phyloP scores from a whole-genome alignment of 2,797 vertebrate genomes.

The Loris lydekkerianus region DNA sequence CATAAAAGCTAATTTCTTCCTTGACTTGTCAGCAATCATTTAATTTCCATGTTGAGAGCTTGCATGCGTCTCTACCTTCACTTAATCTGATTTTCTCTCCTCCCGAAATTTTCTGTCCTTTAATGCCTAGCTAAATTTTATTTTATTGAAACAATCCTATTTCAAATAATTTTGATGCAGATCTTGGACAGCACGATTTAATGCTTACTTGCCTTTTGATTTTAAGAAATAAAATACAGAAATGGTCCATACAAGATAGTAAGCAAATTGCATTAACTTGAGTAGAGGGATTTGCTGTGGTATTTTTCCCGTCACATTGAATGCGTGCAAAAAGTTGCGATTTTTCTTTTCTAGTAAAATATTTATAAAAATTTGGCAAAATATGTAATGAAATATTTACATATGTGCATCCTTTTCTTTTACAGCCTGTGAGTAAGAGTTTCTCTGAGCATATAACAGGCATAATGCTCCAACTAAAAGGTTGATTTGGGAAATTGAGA shows the following conservation, averaged over 20 bases:
- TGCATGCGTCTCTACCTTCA: rapidly evolving
- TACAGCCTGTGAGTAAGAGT: neutral
- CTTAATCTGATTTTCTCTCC: rapidly evolving
- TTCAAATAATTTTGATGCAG: neutral
- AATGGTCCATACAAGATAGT: neutral
- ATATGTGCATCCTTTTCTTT: neutral
- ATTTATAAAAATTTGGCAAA: neutral
- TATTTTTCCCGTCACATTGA: neutral
- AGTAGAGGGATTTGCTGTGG: neutral
- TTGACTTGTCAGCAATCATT: neutral
- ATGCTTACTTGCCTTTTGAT: neutral
- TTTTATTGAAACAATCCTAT: neutral
- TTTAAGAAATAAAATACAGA: neutral
- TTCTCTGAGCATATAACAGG: neutral
- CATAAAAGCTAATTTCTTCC: neutral
- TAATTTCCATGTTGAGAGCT: rapidly evolving
- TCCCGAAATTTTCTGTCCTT: neutral
- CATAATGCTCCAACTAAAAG: neutral
- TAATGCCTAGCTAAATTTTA: neutral
- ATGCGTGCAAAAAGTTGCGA: neutral
- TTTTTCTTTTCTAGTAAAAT: neutral
- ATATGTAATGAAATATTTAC: neutral
- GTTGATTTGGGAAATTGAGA: neutral
- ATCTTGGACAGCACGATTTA: neutral
- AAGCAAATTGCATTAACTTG: neutral